Evolutionary conservation across 2,888 invertebrate species (phyloP).

Genomic region (Tribolium freemani): DNA sequence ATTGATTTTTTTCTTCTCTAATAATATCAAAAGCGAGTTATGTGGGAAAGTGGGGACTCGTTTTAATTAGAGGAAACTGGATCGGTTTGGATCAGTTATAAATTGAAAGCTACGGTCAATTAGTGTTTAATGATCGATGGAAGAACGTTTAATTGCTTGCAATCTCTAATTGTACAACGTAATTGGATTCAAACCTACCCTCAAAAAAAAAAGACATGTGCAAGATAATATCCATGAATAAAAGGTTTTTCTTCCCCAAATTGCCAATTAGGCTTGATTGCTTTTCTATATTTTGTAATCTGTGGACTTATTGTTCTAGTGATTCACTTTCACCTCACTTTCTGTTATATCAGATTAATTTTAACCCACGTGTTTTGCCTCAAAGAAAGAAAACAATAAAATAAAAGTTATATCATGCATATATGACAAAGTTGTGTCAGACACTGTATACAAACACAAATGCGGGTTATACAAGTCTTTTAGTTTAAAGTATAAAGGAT

Average conservation of each 20-base stretch:
- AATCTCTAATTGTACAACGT: slow-evolving; percentile 22
- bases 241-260: slow-evolving; percentile 12
- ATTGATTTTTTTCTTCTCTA: neutral
- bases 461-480: too few species aligned
- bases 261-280: slow-evolving; percentile 31
- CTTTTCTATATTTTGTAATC: slow-evolving; percentile 19
- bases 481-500: too few species aligned
- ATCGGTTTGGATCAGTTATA: slow-evolving; percentile 34
- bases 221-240: slow-evolving; percentile 10
- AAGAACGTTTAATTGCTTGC: slow-evolving; percentile 37
- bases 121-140: slow-evolving; percentile 37
- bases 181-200: slow-evolving; percentile 6
- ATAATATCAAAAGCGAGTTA: neutral
- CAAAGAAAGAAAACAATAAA: too few species aligned
- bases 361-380: too few species aligned
- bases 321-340: slow-evolving; percentile 5
- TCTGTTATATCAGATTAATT: too few species aligned
- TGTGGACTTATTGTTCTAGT: slow-evolving; percentile 16
- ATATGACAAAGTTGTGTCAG: too few species aligned
- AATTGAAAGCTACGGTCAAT: slow-evolving; percentile 37
- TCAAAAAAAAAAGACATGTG: slow-evolving; percentile 11
- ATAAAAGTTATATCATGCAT: too few species aligned
- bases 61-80: slow-evolving; percentile 23
- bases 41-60: neutral
- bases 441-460: too few species aligned